Evolutionary conservation across 2,113 vertebrate genomes (phyloP).

Genomic region (Podarcis muralis): DNA sequence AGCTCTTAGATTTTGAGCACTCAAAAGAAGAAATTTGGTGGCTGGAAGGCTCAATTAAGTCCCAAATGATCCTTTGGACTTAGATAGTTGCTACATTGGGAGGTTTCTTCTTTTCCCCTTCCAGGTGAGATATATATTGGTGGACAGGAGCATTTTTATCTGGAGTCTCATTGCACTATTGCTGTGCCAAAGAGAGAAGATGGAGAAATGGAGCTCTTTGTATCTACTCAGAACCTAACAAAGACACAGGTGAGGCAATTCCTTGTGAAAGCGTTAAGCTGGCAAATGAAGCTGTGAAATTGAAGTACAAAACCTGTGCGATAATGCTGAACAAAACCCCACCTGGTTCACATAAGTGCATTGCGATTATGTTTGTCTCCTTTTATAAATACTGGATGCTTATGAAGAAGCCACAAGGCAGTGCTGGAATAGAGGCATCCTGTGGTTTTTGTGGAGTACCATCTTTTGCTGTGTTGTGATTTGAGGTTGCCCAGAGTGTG

Average conservation of each 20-base stretch:
- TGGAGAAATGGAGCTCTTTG: conserved; percentile 93
- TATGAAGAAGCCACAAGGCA: no score
- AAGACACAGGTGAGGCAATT: conserved; percentile 80
- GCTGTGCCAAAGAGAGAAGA: conserved; percentile 90
- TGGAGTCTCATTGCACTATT: conserved; percentile 91
- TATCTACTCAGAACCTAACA: conserved; percentile 84
- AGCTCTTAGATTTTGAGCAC: background rate
- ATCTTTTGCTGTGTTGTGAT: no score
- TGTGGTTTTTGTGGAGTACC: no score
- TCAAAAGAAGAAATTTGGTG: background rate
- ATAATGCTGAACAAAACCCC: no score
- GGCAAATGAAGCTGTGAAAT: no score
- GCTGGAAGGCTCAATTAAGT: background rate
- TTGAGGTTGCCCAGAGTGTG: no score
- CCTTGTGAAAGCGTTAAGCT: background rate
- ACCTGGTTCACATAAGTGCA: no score
- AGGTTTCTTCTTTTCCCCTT: conserved; percentile 7
- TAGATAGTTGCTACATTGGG: background rate
- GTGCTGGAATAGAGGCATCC: no score
- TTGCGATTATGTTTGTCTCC: no score
- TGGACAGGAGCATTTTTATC: conserved; percentile 97
- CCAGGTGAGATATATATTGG: conserved; percentile 90
- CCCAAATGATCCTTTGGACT: background rate
- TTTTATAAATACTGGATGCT: no score
- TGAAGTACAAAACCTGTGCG: no score